phyloP scores from a whole-genome alignment of 2,113 vertebrate species.

The Leucopsar rothschildi region DNA sequence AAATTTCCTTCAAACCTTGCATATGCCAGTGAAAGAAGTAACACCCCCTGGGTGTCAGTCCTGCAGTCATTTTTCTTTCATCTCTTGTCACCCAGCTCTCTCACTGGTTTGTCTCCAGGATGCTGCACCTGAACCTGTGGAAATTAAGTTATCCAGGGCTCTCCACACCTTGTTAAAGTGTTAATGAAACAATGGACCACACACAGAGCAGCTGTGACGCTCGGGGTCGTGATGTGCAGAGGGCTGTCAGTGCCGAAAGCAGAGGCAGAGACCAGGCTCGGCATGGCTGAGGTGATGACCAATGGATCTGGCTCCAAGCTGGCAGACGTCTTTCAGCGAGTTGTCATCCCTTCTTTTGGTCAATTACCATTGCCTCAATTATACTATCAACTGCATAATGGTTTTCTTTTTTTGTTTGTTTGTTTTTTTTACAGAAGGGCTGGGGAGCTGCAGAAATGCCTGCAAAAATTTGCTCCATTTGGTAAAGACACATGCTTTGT shows the following conservation, averaged over 20 bases:
- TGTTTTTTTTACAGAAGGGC: not conserved
- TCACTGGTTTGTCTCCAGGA: not conserved
- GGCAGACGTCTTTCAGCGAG: not conserved
- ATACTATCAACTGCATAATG: not conserved
- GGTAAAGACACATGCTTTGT: not conserved
- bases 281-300: rapidly evolving
- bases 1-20: not conserved
- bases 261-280: not conserved
- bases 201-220: not conserved
- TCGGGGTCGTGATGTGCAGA: not conserved
- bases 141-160: not conserved
- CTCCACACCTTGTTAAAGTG: not conserved
- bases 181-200: not conserved
- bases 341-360: not conserved
- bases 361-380: not conserved
- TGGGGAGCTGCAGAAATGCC: not conserved
- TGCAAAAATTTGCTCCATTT: not conserved
- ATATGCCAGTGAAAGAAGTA: not conserved
- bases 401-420: not conserved
- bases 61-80: not conserved
- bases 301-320: not conserved
- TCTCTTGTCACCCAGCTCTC: not conserved
- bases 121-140: not conserved
- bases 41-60: not conserved
- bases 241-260: not conserved